A percentile compares a stretch with the other conserved stretches of the same genome.
These are phyloP conservation scores for Stichopus horrens DNA, from an alignment of 53 echinoderm and acorn worm species.

Conservation along the genomic window DNA sequence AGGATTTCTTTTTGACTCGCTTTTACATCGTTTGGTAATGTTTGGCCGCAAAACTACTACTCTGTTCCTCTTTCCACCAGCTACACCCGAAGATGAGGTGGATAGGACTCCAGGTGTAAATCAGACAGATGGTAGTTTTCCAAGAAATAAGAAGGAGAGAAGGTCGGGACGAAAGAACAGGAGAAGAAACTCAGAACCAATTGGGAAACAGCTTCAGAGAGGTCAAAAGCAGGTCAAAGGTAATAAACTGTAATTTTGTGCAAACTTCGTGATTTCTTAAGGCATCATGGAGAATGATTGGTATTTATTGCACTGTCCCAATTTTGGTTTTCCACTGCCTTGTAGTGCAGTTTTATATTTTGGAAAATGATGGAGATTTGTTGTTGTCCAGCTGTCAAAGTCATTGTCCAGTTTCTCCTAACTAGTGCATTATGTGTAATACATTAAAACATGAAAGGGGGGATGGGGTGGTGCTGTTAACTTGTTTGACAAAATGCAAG, in stretches of 20 bases:
- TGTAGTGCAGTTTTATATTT: neutral
- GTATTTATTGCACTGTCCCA: neutral
- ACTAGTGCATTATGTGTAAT: too few species aligned
- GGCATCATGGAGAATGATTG: neutral
- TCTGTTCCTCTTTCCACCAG: neutral
- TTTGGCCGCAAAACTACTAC: too few species aligned
- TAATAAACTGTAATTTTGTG: conserved; percentile 16
- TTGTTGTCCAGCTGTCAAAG: too few species aligned
- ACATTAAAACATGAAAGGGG: too few species aligned
- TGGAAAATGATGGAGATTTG: neutral
- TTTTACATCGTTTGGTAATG: too few species aligned
- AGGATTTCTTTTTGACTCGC: too few species aligned
- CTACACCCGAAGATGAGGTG: conserved; percentile 57
- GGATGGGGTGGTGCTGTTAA: too few species aligned
- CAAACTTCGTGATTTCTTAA: neutral
- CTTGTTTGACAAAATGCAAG: too few species aligned
- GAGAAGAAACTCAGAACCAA: conserved; percentile 89
- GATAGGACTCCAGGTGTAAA: conserved; percentile 41
- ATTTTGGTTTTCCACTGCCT: neutral
- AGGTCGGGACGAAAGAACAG: conserved; percentile 75
- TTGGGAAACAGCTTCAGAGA: conserved; percentile 76
- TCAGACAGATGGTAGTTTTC: conserved; percentile 44
- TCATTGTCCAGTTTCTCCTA: too few species aligned
- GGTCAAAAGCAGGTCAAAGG: conserved; percentile 98
- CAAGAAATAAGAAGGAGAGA: conserved; percentile 71